A percentile compares a stretch with the other conserved stretches of the same genome.
Evolutionary conservation across 2,113 vertebrate species (phyloP).

Genomic region (Callorhinus ursinus): DNA sequence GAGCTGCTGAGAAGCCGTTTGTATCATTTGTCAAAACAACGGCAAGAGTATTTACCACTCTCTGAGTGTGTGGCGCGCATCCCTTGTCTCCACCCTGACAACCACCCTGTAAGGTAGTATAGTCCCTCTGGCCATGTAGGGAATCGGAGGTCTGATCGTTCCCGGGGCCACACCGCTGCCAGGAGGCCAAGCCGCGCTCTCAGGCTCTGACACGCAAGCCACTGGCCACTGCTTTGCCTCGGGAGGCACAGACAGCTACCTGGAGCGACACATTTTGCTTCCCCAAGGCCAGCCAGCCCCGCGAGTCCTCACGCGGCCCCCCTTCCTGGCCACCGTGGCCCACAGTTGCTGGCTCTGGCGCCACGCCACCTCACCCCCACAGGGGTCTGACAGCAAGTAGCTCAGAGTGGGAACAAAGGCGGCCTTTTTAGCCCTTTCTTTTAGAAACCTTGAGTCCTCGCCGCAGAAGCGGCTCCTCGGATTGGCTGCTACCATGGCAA

Average conservation of each 20-base stretch:
- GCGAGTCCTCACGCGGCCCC: neutral
- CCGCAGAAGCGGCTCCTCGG: neutral
- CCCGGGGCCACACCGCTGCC: neutral
- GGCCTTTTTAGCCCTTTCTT: constrained; percentile 72
- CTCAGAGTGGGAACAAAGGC: constrained; percentile 74
- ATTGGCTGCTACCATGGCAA: constrained; percentile 80
- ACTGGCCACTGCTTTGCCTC: neutral
- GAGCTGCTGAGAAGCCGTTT: neutral
- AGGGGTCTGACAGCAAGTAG: neutral
- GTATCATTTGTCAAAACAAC: constrained; percentile 26
- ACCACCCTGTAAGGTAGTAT: neutral
- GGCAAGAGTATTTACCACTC: neutral
- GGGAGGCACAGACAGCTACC: neutral
- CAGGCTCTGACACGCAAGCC: neutral
- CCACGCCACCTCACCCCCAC: neutral
- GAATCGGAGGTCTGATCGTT: neutral
- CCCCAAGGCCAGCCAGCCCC: neutral
- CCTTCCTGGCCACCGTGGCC: neutral
- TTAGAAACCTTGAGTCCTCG: constrained; percentile 71
- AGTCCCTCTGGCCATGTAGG: neutral
- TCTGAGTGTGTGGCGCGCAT: neutral
- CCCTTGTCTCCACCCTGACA: neutral
- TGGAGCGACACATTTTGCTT: neutral
- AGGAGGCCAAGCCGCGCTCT: neutral
- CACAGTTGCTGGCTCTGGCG: constrained; percentile 16